Conservation (phyloP, 2,113 vertebrate species). For the Gallinago paraguaiae region DNA sequence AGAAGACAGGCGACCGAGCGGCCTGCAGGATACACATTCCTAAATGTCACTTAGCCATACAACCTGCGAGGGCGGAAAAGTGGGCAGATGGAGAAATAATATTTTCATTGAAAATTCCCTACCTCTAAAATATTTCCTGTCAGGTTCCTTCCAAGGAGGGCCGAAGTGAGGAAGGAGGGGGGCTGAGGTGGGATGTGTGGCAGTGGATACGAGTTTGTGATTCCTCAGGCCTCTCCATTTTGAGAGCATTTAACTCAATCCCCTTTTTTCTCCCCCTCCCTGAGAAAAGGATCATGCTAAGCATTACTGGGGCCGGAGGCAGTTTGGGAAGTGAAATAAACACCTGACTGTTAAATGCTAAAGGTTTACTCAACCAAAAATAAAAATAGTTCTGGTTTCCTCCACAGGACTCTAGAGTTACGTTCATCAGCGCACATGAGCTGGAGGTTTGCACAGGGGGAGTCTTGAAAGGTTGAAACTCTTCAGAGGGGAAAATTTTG, state of each 20-base stretch:
- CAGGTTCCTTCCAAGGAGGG: slow-evolving; percentile 68
- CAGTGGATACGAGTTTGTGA: slow-evolving; percentile 42
- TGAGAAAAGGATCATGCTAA: slow-evolving; percentile 38
- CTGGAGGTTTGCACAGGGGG: slow-evolving; percentile 11
- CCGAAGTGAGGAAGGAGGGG: background rate
- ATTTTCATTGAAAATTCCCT: slow-evolving; percentile 74
- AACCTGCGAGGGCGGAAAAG: slow-evolving; percentile 66
- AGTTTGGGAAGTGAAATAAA: slow-evolving; percentile 76
- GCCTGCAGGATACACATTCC: slow-evolving; percentile 69
- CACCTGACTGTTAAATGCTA: slow-evolving; percentile 72
- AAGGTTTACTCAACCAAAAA: slow-evolving; percentile 73
- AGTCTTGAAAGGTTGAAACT: slow-evolving; percentile 11
- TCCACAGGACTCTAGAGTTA: slow-evolving; percentile 40
- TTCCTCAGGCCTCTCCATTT: slow-evolving; percentile 63
- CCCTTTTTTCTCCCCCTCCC: slow-evolving; percentile 2
- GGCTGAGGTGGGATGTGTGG: slow-evolving; percentile 38
- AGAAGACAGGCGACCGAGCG: background rate
- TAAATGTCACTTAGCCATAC: slow-evolving; percentile 70
- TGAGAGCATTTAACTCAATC: slow-evolving; percentile 41
- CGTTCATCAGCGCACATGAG: background rate
- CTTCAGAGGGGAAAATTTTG: slow-evolving; percentile 13
- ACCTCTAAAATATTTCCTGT: slow-evolving; percentile 73
- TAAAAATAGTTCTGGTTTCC: slow-evolving; percentile 68
- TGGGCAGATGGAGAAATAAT: slow-evolving; percentile 74
- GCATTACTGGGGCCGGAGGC: slow-evolving; percentile 67